Base-by-base conservation (phyloP, 64 coral and sea anemone genomes). In the Pocillopora damicornis region DNA sequence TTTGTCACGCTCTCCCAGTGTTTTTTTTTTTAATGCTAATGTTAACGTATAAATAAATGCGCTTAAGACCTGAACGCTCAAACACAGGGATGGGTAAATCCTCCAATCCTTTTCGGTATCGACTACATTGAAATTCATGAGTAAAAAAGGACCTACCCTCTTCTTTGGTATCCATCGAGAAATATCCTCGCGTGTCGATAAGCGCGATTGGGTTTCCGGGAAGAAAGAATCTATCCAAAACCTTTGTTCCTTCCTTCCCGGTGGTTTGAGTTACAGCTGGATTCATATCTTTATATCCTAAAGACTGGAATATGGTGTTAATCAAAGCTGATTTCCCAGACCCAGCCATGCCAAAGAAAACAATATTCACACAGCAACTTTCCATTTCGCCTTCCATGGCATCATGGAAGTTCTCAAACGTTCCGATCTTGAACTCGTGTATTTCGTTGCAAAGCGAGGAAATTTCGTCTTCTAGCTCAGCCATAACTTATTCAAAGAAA, bases 281-380 rank as follows among this genome's bases (percentile, higher is more conserved):
- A 0, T 80, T n/a, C 66, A 3, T 22, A 22, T 69, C 66, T 45
- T 77, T 16, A 15, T 79, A 23, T 23, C n/a, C 64, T 12, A 95
- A 73, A n/a, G 86, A 63, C 26, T 95, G 67, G 74, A 87, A 87
- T 61, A 95, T 82, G 1, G 87, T 95, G 35, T 95, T 95, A 2
- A 95, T 89, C 7, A 95, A 69, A 22, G 94, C 87, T 79, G 94
- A 95, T 89, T 95, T 95, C 11, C 90, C 94, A 30, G 94, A 88
- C 9, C 94, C 94, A 73, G 90, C 89, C 66, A 89, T 86, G 1
- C 94, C 94, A 67, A 95, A 87, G 42, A 95, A 59, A 7, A 59
- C 87, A 23, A 95, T 89, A 75, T 88, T 81, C 16, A 92, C 37
- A 58, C 79, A 56, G 37, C 86, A 86, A 80, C 86, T 60, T 18